phyloP scores from a whole-genome alignment of 2,888 invertebrate species.

The Dinocampus coccinellae region DNA sequence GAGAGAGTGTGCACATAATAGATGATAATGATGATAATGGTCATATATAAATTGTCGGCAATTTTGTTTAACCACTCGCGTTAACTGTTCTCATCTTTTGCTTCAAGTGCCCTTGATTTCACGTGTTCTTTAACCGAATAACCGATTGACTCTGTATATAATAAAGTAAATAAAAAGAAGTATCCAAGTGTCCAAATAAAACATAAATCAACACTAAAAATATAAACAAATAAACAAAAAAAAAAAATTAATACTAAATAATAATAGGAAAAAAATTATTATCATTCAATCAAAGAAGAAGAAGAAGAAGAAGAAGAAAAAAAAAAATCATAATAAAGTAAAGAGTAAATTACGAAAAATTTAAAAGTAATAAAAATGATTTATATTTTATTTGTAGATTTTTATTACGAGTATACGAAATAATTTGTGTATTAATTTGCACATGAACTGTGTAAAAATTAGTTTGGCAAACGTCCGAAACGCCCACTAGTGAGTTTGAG shows the following conservation, averaged over 20 bases:
- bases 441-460: neutral
- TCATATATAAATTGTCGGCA: conserved; percentile 1
- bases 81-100: conserved; percentile 25
- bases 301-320: too few relatives aligned
- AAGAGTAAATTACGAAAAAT: too few relatives aligned
- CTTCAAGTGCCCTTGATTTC: conserved; percentile 18
- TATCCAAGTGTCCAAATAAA: conserved; percentile 23
- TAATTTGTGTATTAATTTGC: conserved; percentile 4
- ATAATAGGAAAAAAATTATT: too few relatives aligned
- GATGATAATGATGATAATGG: conserved; percentile 7
- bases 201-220: too few relatives aligned
- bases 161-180: conserved; percentile 47
- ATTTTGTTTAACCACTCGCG: conserved; percentile 15
- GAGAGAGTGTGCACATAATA: neutral
- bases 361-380: too few relatives aligned
- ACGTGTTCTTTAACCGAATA: conserved; percentile 52
- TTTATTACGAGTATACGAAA: neutral
- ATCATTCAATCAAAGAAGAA: too few relatives aligned
- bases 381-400: neutral
- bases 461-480: conserved; percentile 41
- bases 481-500: conserved; percentile 20
- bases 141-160: conserved; percentile 52
- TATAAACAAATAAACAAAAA: too few relatives aligned
- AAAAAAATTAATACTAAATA: too few relatives aligned
- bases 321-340: too few relatives aligned